Base-by-base conservation (phyloP, 2,113 vertebrate genomes). In the Syrrhaptes paradoxus region DNA sequence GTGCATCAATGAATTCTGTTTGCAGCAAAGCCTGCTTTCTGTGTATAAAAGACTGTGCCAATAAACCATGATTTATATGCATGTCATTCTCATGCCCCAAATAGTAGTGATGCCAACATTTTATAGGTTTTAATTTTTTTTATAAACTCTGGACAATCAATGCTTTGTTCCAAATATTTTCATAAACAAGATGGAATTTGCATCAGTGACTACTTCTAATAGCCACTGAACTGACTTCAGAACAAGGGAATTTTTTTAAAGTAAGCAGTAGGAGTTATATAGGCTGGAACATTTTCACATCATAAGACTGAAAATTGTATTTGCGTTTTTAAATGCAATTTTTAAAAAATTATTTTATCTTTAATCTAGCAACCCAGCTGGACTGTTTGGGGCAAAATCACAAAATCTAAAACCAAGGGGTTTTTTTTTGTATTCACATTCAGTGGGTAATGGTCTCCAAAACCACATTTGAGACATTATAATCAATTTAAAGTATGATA, bases 181-280 rank as follows among this genome's bases (percentile, higher is more conserved):
- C 90, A 96, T 87, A 97, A 97, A 96, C 95, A 96, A 92, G 94
- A 95, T 94, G 96, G 93, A 97, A 97, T 97, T 95, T 75, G 92
- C 74, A 83, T 78, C 89, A 88, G 91, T 87, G 87, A 96, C 93
- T 88, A 77, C 45, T 96, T 95, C 90, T 91, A 96, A 85, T 72
- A 89, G 82, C 52, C 74, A 66, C 89, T 90, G 86, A 91, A 83
- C 83, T 85, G 79, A 88, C 91, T 96, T 88, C 87, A 96, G 95
- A 96, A 97, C 94, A 97, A 97, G 85, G 73, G 94, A 91, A 94
- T 93, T 92, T 92, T 89, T 93, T 90, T 85, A 79, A 94, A 93
- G 29, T 34, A 85, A 34, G 63, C 68, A 81, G 94, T 97, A 94
- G 95, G 96, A 96, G 93, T 97, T 91, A 86, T 38, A 96, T 61